These are phyloP conservation scores for Marasmarcha lunaedactyla DNA, from an alignment of 2,888 invertebrate species.

Conservation along the genomic window DNA sequence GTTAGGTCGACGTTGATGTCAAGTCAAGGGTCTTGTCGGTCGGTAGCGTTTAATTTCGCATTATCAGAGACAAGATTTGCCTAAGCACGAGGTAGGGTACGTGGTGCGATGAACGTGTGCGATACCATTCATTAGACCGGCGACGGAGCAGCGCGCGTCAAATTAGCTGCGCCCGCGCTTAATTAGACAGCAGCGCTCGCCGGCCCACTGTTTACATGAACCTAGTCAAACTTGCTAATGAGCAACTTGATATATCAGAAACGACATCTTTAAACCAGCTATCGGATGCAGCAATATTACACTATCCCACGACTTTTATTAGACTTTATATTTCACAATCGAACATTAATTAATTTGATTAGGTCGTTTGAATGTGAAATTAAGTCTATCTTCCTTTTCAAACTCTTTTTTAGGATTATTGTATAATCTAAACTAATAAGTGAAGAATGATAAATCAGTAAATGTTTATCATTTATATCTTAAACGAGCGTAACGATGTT, in stretches of 20 bases:
- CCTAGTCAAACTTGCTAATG: not conserved
- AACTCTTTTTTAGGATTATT: too few species aligned
- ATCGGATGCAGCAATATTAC: too few species aligned
- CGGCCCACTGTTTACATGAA: not conserved
- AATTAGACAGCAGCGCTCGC: slow-evolving; percentile 45
- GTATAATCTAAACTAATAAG: too few species aligned
- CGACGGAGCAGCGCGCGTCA: slow-evolving; percentile 49
- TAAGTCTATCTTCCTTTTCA: too few species aligned
- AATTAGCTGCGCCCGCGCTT: slow-evolving; percentile 57
- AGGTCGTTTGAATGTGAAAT: too few species aligned
- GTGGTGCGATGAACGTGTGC: slow-evolving; percentile 62
- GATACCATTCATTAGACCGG: slow-evolving; percentile 66
- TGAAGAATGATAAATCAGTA: too few species aligned
- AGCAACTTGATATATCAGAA: not conserved
- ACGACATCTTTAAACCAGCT: too few species aligned
- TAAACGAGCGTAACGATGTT: too few species aligned
- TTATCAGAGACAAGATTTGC: slow-evolving; percentile 44
- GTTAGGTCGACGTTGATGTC: not conserved
- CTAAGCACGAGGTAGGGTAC: slow-evolving; percentile 37
- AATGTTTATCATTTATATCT: too few species aligned
- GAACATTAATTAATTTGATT: too few species aligned
- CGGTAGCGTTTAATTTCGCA: slow-evolving; percentile 20
- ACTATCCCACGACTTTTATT: too few species aligned
- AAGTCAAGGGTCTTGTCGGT: not conserved
- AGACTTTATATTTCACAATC: too few species aligned